phyloP scores from a whole-genome alignment of 2,797 vertebrate genomes.

The Brachyrhaphis roseni region DNA sequence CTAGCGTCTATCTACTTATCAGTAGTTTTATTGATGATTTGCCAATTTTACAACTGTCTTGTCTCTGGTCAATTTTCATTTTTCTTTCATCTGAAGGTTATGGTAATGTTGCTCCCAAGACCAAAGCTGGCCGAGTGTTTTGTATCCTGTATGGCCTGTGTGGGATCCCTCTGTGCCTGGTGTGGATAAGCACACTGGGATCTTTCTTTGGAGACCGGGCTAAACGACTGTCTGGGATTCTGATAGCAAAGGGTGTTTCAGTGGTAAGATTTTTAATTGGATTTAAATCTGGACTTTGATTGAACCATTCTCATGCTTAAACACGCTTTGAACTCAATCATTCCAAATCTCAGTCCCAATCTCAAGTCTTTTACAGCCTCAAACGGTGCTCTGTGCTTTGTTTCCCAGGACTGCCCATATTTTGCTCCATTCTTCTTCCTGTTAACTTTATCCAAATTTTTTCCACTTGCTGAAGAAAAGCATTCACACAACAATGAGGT shows the following conservation, averaged over 20 bases:
- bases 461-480: neutral
- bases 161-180: conserved; percentile 95
- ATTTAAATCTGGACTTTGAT: neutral
- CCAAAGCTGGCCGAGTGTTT: conserved; percentile 89
- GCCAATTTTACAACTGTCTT: neutral
- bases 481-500: neutral
- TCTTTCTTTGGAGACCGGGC: conserved; percentile 95
- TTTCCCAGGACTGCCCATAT: neutral
- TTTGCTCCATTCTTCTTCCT: neutral
- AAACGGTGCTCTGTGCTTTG: neutral
- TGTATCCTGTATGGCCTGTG: conserved; percentile 96
- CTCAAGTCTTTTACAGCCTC: neutral
- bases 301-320: neutral
- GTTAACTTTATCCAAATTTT: neutral
- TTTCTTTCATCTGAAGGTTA: conserved; percentile 80
- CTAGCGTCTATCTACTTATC: neutral
- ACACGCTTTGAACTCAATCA: neutral
- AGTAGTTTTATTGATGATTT: neutral
- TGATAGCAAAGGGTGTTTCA: conserved; percentile 88
- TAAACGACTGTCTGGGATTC: conserved; percentile 91
- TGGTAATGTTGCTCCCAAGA: conserved; percentile 95
- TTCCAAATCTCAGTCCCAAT: neutral
- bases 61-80: neutral
- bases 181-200: conserved; percentile 94
- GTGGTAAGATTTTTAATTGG: conserved; percentile 82